Conservation (phyloP, 30 jellyfish, hydroid and myxozoan species). For the Aurelia aurita complex sp. Pacific region DNA sequence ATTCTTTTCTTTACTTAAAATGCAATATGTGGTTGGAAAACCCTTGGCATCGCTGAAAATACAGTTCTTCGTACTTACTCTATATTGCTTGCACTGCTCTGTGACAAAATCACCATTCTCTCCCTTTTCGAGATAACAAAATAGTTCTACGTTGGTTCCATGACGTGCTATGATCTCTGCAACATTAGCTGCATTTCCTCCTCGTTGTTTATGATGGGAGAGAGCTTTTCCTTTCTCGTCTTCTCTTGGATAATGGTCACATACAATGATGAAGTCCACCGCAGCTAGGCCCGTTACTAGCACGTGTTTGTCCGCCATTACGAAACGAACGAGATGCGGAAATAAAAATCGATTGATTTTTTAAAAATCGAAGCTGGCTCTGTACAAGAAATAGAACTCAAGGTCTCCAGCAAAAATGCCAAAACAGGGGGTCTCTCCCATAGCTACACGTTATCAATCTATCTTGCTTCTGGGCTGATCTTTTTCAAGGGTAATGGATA, state of each 20-base stretch:
- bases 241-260: slow-evolving; percentile 66
- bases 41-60: slow-evolving; percentile 4
- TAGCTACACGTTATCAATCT: too few species aligned
- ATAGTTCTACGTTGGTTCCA: slow-evolving; percentile 28
- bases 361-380: too few species aligned
- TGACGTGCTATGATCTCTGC: slow-evolving; percentile 66
- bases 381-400: too few species aligned
- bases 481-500: too few species aligned
- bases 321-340: too few species aligned
- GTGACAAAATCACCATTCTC: slow-evolving; percentile 36
- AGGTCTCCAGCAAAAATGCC: too few species aligned
- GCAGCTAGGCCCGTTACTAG: too few species aligned
- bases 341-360: too few species aligned
- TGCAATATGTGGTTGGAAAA: slow-evolving; percentile 68
- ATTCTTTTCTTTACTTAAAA: slow-evolving; percentile 43
- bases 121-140: slow-evolving; percentile 37
- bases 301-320: too few species aligned
- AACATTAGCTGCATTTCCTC: slow-evolving; percentile 87
- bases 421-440: too few species aligned
- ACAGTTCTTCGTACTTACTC: slow-evolving; percentile 6
- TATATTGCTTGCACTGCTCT: slow-evolving; percentile 41
- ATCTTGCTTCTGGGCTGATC: too few species aligned
- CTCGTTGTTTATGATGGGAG: slow-evolving; percentile 61
- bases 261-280: neutral
- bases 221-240: slow-evolving; percentile 66